phyloP scores from a whole-genome alignment of 2,888 invertebrate genomes.

The Eristalis tenax region DNA sequence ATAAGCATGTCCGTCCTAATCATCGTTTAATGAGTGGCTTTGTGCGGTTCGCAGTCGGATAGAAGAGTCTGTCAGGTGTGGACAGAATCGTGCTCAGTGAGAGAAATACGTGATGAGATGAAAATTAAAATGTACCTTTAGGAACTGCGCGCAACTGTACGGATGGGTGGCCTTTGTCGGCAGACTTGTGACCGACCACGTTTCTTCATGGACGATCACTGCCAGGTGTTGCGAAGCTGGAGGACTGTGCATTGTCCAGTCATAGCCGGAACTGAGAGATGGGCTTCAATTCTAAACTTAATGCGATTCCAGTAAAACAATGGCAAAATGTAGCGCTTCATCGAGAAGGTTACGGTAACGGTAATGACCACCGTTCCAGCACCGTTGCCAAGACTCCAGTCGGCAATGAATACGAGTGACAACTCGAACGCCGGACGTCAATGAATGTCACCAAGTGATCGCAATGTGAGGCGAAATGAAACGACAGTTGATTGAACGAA shows the following conservation, averaged over 20 bases:
- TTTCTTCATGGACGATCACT: background rate
- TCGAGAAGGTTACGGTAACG: no score
- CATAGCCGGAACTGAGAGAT: background rate
- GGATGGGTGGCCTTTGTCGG: background rate
- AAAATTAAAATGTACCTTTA: background rate
- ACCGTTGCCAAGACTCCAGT: no score
- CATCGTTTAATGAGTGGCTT: conserved; percentile 35
- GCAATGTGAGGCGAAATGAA: background rate
- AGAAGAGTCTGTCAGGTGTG: background rate
- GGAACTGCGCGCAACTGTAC: background rate
- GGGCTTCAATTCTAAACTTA: background rate
- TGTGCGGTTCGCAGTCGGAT: background rate
- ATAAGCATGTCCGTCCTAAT: conserved; percentile 11
- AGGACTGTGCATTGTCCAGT: background rate
- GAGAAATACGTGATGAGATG: background rate
- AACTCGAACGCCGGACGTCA: no score
- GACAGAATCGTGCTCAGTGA: background rate
- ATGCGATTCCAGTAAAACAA: background rate
- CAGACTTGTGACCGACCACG: background rate
- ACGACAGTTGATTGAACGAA: background rate
- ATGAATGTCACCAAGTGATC: no score
- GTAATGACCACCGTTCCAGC: no score
- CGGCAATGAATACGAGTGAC: no score
- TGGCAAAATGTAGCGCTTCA: background rate
- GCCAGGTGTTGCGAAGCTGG: background rate